Conservation (phyloP, 2,113 vertebrate species). For the Zosterops hypoxanthus region DNA sequence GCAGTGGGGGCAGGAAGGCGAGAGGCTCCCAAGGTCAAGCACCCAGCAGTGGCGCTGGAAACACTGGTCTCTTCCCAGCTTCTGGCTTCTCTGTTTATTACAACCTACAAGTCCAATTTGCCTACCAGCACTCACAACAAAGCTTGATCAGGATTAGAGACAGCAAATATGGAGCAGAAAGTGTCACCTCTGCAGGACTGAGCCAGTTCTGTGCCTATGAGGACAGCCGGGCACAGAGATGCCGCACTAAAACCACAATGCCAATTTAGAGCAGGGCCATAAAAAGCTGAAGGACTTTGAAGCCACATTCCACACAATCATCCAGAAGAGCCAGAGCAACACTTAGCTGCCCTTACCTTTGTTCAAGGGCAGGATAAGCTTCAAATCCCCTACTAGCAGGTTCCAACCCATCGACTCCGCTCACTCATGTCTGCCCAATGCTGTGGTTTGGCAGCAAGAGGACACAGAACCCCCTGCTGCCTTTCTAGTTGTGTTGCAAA, state of each 20-base stretch:
- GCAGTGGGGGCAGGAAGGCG: fast-evolving
- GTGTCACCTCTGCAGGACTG: background rate
- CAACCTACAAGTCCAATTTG: background rate
- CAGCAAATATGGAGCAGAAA: background rate
- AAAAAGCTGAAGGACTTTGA: background rate
- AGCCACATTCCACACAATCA: background rate
- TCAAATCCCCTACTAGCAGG: background rate
- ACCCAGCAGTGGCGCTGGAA: fast-evolving
- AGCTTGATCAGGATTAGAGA: background rate
- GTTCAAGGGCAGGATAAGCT: background rate
- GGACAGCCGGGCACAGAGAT: background rate
- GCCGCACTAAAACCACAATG: background rate
- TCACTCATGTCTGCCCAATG: background rate
- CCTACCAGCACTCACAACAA: background rate
- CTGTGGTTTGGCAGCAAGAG: background rate
- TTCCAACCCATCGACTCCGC: background rate
- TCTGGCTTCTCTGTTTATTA: background rate
- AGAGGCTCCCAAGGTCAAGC: background rate
- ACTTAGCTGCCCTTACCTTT: background rate
- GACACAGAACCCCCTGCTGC: background rate
- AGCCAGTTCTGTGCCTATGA: background rate
- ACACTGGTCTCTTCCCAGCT: background rate
- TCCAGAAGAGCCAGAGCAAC: background rate
- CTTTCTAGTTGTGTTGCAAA: background rate
- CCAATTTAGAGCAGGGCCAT: background rate